Conservation (phyloP, 2,888 invertebrate genomes). For the Mythimna loreyi region DNA sequence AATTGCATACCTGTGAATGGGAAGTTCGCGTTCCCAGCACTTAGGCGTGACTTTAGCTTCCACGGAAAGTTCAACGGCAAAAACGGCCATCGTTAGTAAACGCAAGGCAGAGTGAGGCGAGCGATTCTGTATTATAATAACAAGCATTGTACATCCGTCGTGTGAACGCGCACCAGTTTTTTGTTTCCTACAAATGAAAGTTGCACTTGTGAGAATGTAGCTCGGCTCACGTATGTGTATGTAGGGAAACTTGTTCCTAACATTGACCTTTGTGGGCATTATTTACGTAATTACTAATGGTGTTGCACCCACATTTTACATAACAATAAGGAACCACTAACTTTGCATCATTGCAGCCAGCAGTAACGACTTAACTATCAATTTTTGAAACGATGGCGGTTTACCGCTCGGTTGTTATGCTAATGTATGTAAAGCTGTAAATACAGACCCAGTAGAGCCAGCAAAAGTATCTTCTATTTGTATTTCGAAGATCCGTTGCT, state of each 20-base stretch:
- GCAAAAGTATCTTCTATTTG: constrained; percentile 1
- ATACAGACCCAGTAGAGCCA: neutral
- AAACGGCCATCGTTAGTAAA: constrained; percentile 68
- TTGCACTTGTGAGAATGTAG: constrained; percentile 87
- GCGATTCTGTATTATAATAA: constrained; percentile 75
- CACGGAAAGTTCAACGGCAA: constrained; percentile 79
- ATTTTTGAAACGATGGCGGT: constrained; percentile 22
- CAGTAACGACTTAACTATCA: constrained; percentile 1
- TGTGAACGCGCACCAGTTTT: constrained; percentile 86
- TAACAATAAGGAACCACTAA: constrained; percentile 36
- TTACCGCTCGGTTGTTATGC: constrained; percentile 4
- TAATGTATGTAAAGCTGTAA: constrained; percentile 10
- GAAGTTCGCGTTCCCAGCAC: constrained; percentile 69
- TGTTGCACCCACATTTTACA: constrained; percentile 45
- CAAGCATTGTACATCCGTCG: constrained; percentile 76
- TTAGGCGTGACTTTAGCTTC: constrained; percentile 72
- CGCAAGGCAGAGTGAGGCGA: constrained; percentile 56
- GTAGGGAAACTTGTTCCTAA: constrained; percentile 82
- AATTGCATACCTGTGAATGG: constrained; percentile 60
- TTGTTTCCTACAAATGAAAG: constrained; percentile 89
- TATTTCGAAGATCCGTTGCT: constrained; percentile 5
- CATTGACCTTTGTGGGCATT: constrained; percentile 78
- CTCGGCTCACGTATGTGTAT: constrained; percentile 68
- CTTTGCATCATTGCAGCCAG: constrained; percentile 24
- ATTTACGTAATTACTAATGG: constrained; percentile 63